Evolutionary conservation across 2,113 vertebrate species (phyloP), one percentile per base, ranked within the genome.

Genomic region (Catharus fuscescens): DNA sequence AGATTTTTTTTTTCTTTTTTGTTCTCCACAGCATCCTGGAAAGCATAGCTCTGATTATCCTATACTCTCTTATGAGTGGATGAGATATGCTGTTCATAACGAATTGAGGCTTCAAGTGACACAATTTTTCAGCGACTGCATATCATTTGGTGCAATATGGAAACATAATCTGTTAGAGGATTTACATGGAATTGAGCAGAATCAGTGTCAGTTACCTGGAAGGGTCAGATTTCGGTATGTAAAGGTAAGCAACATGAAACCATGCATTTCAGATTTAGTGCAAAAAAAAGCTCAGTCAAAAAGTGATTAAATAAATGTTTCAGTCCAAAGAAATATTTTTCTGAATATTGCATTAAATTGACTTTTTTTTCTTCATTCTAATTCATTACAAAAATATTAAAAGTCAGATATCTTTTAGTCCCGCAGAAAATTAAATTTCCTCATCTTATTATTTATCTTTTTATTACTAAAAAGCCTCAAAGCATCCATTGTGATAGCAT

Each of bases 211-310:
- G 47, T 40, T 61, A 69, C 20, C 29, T 76, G 25, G 42, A 28
- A 25, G 4, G 3, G 32, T 91, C 36, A 85, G 15, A 83, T 23
- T 47, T 26, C 24, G 57, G 14, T 18, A 32, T 52, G 21, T 36
- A 26, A 86, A 72, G 15, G 5, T 8, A 72, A 76, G 4, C 7
- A 86, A 61, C 17, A 29, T 10, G 25, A 83, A 86, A 48, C 0
- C 0, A 0, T 21, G 1, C 1, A n/a, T 50, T 77, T 88, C 23
- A 70, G 18, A 42, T 45, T 64, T 45, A 34, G 4, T 34, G 17
- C 1, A 80, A 47, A 45, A 3, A 54, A 24, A 48, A 26, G 1
- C 1, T 78, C 10, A 59, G 2, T 18, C 7, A 79, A 52, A 69
- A 79, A 65, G 4, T 28, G 20, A 56, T 67, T 48, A 72, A 85